phyloP scores from a whole-genome alignment of 2,888 invertebrate species.

The Melipona beecheii region DNA sequence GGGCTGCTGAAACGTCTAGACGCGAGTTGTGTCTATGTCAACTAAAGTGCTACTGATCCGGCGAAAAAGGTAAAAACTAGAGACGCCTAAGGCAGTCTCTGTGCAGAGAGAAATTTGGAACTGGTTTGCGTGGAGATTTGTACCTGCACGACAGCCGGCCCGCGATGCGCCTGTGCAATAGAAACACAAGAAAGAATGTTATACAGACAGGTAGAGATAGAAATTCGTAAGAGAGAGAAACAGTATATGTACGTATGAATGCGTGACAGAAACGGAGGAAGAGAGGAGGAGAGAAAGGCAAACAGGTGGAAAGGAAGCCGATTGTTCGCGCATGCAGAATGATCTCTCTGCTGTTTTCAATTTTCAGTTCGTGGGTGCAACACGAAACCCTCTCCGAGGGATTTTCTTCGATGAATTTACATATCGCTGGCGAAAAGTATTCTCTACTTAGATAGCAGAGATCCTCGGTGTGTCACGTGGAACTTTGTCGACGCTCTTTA shows the following conservation, averaged over 20 bases:
- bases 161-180: slow-evolving; percentile 72
- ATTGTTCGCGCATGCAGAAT: slow-evolving; percentile 35
- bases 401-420: background rate
- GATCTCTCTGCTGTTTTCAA: background rate
- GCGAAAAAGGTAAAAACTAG: slow-evolving; percentile 51
- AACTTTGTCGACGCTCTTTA: too few relatives aligned
- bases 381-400: background rate
- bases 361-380: background rate
- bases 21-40: slow-evolving; percentile 26
- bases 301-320: background rate
- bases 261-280: slow-evolving; percentile 18
- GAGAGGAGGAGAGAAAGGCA: slow-evolving; percentile 10
- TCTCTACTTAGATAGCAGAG: too few relatives aligned
- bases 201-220: slow-evolving; percentile 60
- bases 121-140: slow-evolving; percentile 52
- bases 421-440: background rate
- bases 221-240: slow-evolving; percentile 11
- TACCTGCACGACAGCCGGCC: slow-evolving; percentile 71
- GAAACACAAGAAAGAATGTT: slow-evolving; percentile 70
- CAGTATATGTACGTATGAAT: slow-evolving; percentile 1
- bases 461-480: too few relatives aligned
- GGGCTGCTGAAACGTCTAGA: slow-evolving; percentile 2
- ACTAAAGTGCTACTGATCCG: slow-evolving; percentile 47
- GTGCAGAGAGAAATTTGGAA: slow-evolving; percentile 43
- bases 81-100: slow-evolving; percentile 63